Conservation (phyloP, 2,797 vertebrate genomes). For the Siniperca obscura region DNA sequence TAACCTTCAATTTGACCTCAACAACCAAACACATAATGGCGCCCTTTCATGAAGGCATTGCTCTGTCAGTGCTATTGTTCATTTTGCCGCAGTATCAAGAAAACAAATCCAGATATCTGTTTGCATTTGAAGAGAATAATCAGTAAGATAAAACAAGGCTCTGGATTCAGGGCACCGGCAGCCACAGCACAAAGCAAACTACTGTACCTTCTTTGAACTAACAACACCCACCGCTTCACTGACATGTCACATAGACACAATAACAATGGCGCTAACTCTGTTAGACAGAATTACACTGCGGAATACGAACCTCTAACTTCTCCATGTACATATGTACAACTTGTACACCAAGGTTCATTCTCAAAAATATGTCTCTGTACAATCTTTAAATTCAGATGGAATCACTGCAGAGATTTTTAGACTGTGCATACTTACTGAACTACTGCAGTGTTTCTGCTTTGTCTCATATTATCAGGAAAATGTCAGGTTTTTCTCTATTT, state of each 20-base stretch:
- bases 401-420: neutral
- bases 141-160: slow-evolving; percentile 23
- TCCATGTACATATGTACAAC: neutral
- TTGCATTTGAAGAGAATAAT: slow-evolving; percentile 34
- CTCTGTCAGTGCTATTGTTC: neutral
- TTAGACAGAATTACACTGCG: neutral
- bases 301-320: neutral
- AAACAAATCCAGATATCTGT: slow-evolving; percentile 27
- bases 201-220: slow-evolving; percentile 29
- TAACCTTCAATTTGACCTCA: neutral
- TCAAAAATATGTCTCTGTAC: neutral
- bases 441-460: slow-evolving; percentile 14
- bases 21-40: neutral
- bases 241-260: slow-evolving; percentile 21
- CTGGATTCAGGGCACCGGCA: neutral
- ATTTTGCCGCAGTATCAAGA: neutral
- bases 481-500: neutral
- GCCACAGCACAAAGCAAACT: slow-evolving; percentile 28
- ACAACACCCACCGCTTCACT: slow-evolving; percentile 20
- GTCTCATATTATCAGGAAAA: neutral
- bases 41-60: neutral
- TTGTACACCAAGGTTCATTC: neutral
- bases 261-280: slow-evolving; percentile 5
- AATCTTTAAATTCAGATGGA: neutral
- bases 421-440: neutral